Conservation (phyloP, 2,113 vertebrate genomes). For the Paracanthobrama guichenoti region DNA sequence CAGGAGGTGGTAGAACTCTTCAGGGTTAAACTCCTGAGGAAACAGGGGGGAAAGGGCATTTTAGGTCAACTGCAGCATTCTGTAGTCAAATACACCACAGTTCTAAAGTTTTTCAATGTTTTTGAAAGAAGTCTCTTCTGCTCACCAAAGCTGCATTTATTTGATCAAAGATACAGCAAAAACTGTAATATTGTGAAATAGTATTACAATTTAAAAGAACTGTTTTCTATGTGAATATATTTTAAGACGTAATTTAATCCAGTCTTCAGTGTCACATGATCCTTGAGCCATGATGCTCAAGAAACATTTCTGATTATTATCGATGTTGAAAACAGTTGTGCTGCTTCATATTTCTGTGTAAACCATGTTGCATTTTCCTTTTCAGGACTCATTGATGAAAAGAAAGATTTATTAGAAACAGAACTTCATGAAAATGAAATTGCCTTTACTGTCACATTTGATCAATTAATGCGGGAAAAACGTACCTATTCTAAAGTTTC, state of each 20-base stretch:
- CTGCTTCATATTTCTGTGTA: background rate
- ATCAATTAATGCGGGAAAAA: no score
- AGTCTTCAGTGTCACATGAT: background rate
- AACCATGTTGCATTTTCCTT: background rate
- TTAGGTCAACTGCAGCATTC: background rate
- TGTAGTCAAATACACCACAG: background rate
- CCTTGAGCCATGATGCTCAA: background rate
- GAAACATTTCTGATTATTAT: background rate
- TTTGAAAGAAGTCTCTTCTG: background rate
- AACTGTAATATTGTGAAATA: background rate
- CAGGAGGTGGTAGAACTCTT: conserved; percentile 97
- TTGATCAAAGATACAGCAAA: background rate
- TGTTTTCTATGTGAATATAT: background rate
- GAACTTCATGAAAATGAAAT: no score
- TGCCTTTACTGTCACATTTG: no score
- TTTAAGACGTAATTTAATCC: background rate
- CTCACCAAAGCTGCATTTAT: background rate
- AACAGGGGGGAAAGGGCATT: background rate
- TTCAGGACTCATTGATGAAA: no score
- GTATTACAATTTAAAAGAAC: background rate
- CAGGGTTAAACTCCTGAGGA: conserved; percentile 94
- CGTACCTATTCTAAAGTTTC: no score
- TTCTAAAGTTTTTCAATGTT: background rate
- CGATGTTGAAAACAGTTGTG: background rate
- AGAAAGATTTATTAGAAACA: no score